Percentiles rank a stretch among this genome's conserved stretches.
These are phyloP conservation scores for Myanophis thanlyinensis DNA, from an alignment of 2,113 vertebrate genomes.

Conservation along the genomic window DNA sequence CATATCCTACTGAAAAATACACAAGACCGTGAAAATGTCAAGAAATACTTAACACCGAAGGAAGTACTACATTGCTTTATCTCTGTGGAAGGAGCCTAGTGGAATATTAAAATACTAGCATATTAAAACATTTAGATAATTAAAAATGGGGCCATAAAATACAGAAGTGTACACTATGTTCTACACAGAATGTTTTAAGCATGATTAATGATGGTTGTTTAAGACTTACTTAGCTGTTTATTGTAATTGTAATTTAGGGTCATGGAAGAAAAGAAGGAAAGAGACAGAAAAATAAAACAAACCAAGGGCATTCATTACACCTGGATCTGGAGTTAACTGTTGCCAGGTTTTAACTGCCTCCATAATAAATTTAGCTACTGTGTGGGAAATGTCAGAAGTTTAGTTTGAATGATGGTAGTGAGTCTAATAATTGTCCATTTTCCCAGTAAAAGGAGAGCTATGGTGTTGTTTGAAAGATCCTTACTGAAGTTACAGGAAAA, in stretches of 20 bases:
- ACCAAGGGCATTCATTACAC: not conserved
- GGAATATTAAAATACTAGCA: not conserved
- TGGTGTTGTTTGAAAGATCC: not conserved
- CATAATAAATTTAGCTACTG: not conserved
- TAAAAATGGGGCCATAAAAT: not conserved
- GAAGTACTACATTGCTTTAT: not conserved
- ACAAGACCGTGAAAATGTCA: not conserved
- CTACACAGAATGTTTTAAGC: not conserved
- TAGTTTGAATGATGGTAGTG: not conserved
- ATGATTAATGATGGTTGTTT: not conserved
- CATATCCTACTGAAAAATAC: not conserved
- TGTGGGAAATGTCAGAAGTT: not conserved
- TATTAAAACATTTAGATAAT: not conserved
- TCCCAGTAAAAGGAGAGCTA: not conserved
- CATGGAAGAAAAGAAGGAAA: not conserved
- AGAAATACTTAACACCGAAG: not conserved
- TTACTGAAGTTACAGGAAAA: not conserved
- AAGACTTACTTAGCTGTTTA: not conserved
- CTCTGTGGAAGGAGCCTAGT: not conserved
- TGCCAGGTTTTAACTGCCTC: not conserved
- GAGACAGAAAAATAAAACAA: not conserved
- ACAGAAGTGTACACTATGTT: not conserved
- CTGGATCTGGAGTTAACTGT: not conserved
- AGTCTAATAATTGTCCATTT: not conserved
- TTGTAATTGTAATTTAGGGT: not conserved